Evolutionary conservation across 1,140 invertebrate genomes (phyloP), one percentile per base, ranked within the genome.

Genomic region (Pteromalus puparum): DNA sequence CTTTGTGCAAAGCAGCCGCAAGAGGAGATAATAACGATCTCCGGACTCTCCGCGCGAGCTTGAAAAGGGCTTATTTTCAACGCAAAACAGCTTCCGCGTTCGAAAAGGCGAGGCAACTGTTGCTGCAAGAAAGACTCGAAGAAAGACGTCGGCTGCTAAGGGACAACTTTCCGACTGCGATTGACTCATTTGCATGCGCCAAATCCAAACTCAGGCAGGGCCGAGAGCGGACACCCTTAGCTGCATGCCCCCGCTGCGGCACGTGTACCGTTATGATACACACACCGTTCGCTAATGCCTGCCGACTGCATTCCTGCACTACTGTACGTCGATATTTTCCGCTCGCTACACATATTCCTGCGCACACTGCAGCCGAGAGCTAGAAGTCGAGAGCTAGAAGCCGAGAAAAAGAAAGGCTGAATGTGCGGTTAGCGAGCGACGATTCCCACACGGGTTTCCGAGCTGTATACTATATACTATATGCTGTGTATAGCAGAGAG

Each of bases 181-280:
- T 65, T 65, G 61, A 65, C 61, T 65, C 61, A 65, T 65, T 65
- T 65, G 61, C 61, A 65, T 65, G 61, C 61, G 21, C 61, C 61
- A 65, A 65, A 65, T 65, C 13, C 61, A n/a, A 65, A 21, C 15
- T 18, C 15, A 42, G 38, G 10, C 9, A 42, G 38, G 13, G 1
- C 4, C 7, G 61, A 65, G 12, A n/a, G 15, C 61, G n/a, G 21
- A 9, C 61, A n/a, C 61, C 61, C 61, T n/a, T 65, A 65, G 15
- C 61, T 18, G 18, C 30, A 5, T 34, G 30, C 18, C 15, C 7
- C 18, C 61, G 61, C 13, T 21, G 18, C 61, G 7, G 15, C 12
- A 7, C 61, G 1, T 5, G 61, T n/a, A 18, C n/a, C n/a, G 15
- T 6, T 21, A 21, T 21, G 30, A 34, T 34, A 34, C 30, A 34